These are phyloP conservation scores for Patella ulyssiponensis DNA, from an alignment of 2,888 invertebrate genomes.

Conservation along the genomic window DNA sequence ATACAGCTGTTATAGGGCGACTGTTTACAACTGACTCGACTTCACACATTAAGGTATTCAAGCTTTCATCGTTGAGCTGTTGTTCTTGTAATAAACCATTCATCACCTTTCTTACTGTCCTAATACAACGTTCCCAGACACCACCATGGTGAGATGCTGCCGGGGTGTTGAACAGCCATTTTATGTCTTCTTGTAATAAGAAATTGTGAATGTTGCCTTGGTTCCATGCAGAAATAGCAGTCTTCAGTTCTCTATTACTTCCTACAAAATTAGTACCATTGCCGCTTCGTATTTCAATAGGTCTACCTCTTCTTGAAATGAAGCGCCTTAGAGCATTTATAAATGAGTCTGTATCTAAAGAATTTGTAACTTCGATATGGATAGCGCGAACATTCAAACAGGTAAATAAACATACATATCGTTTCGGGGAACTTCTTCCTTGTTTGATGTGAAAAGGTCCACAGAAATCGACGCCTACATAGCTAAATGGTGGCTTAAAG, in stretches of 20 bases:
- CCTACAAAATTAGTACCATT: conserved; percentile 31
- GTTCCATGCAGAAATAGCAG: conserved; percentile 29
- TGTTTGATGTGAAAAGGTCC: conserved; percentile 29
- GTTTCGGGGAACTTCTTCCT: conserved; percentile 20
- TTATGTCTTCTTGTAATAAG: background rate
- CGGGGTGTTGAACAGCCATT: conserved; percentile 26
- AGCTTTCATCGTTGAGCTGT: conserved; percentile 9
- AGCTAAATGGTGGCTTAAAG: conserved; percentile 29
- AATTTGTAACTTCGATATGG: conserved; percentile 23
- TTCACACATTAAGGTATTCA: conserved; percentile 11
- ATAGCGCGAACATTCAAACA: conserved; percentile 25
- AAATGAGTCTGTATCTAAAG: conserved; percentile 28
- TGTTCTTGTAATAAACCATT: conserved; percentile 10
- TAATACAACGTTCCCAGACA: conserved; percentile 21
- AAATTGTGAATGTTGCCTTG: conserved; percentile 7
- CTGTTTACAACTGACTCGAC: conserved; percentile 14
- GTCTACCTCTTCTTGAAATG: conserved; percentile 27
- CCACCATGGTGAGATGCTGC: conserved; percentile 25
- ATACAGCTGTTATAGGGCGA: conserved; percentile 1
- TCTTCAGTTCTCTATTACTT: conserved; percentile 25
- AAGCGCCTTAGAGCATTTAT: conserved; percentile 33
- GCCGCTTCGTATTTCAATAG: conserved; percentile 28
- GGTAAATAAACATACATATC: conserved; percentile 32
- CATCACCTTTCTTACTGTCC: conserved; percentile 9
- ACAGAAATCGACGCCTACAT: conserved; percentile 30